Percentiles rank a stretch among this genome's conserved stretches.
Evolutionary conservation across 2,797 vertebrate species (phyloP).

Genomic region (Macrochelys suwanniensis): DNA sequence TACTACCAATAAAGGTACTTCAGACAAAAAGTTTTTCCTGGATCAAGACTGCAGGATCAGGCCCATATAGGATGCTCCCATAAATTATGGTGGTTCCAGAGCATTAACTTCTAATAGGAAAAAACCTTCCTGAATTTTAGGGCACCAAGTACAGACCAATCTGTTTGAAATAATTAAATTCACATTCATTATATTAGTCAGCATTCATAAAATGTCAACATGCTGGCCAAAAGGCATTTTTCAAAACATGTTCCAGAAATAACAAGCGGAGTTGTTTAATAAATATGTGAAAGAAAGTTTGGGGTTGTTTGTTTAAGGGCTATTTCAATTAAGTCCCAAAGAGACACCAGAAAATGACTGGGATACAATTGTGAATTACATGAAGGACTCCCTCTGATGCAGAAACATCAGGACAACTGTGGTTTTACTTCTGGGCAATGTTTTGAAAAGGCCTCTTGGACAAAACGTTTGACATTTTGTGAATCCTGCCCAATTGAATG

Average conservation of each 20-base stretch:
- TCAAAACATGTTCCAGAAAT: neutral
- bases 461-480: neutral
- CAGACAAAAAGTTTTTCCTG: neutral
- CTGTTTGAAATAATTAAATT: neutral
- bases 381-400: neutral
- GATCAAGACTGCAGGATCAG: neutral
- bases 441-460: constrained; percentile 22
- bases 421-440: neutral
- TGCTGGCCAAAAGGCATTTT: neutral
- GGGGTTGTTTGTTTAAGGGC: neutral
- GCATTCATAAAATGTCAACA: fast-evolving
- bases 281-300: neutral
- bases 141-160: neutral
- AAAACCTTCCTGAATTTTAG: neutral
- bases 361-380: neutral
- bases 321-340: neutral
- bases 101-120: fast-evolving
- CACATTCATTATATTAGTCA: neutral
- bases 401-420: neutral
- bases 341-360: neutral
- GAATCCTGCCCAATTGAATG: neutral
- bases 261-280: neutral
- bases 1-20: neutral
- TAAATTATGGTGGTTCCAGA: neutral
- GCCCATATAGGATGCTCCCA: neutral